Percentiles rank a stretch among this genome's conserved stretches.
Evolutionary conservation across 2,797 vertebrate genomes (phyloP).

Genomic region (Parambassis ranga): DNA sequence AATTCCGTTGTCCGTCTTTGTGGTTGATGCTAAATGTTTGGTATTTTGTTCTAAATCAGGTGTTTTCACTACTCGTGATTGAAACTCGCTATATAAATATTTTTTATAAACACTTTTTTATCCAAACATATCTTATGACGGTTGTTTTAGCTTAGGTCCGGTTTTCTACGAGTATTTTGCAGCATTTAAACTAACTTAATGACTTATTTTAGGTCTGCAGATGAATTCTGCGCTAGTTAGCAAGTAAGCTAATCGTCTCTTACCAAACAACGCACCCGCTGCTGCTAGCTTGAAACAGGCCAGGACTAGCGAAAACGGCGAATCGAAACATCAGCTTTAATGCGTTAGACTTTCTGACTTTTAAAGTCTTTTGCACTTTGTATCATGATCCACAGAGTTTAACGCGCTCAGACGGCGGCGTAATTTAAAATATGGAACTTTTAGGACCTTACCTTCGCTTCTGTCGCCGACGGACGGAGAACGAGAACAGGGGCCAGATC

Average conservation of each 20-base stretch:
- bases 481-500: background rate
- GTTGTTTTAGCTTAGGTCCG: background rate
- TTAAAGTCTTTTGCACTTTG: no score
- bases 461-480: background rate
- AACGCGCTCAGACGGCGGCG: background rate
- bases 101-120: no score
- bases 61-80: no score
- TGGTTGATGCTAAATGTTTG: no score
- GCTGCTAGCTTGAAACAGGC: background rate
- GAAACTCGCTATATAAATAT: no score
- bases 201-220: background rate
- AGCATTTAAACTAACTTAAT: background rate
- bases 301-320: rapidly evolving
- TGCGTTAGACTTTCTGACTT: rapidly evolving
- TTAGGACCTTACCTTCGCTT: conserved; percentile 81
- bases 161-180: background rate
- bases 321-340: no score
- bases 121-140: no score
- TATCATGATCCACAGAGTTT: rapidly evolving
- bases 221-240: conserved; percentile 18
- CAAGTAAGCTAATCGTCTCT: conserved; percentile 14
- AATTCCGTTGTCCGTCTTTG: no score
- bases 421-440: conserved; percentile 65
- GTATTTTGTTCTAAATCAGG: no score
- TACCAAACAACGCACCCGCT: conserved; percentile 8